phyloP scores from a whole-genome alignment of 2,888 invertebrate species.

The Gastracanthus pulcherrimus region DNA sequence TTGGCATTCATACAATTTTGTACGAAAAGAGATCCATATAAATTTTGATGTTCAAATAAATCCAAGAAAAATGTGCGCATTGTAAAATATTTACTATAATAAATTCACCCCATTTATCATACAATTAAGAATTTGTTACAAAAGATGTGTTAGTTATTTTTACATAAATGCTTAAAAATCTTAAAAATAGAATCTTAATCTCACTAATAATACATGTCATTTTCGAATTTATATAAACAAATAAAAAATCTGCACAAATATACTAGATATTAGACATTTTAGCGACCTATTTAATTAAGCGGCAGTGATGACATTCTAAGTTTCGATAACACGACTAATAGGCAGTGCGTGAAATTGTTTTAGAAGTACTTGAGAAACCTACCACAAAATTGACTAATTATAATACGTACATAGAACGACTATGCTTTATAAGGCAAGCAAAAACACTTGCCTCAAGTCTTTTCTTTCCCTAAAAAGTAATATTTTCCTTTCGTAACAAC shows the following conservation, averaged over 20 bases:
- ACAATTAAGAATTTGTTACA: constrained; percentile 35
- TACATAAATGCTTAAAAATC: constrained; percentile 42
- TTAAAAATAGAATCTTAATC: constrained; percentile 43
- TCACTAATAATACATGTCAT: constrained; percentile 50
- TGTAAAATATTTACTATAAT: constrained; percentile 9
- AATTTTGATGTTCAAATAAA: constrained; percentile 31
- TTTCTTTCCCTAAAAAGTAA: constrained; percentile 50
- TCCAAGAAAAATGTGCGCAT: constrained; percentile 27
- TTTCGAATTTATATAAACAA: constrained; percentile 37
- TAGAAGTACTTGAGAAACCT: constrained; percentile 48
- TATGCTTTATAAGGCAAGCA: constrained; percentile 51
- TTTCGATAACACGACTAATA: constrained; percentile 44
- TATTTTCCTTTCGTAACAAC: constrained; percentile 45
- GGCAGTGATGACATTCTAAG: constrained; percentile 51
- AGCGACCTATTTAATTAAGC: constrained; percentile 52
- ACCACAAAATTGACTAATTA: constrained; percentile 58
- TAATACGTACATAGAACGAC: constrained; percentile 52
- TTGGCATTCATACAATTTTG: constrained; percentile 33
- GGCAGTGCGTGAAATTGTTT: constrained; percentile 36
- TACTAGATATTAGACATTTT: constrained; percentile 39
- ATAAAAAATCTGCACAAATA: constrained; percentile 45
- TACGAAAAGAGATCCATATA: constrained; percentile 32
- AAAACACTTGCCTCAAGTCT: constrained; percentile 47
- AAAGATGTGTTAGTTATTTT: constrained; percentile 37
- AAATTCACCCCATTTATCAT: background rate